Base-by-base conservation (phyloP, 2,797 vertebrate genomes). In the Propithecus deckenii region DNA sequence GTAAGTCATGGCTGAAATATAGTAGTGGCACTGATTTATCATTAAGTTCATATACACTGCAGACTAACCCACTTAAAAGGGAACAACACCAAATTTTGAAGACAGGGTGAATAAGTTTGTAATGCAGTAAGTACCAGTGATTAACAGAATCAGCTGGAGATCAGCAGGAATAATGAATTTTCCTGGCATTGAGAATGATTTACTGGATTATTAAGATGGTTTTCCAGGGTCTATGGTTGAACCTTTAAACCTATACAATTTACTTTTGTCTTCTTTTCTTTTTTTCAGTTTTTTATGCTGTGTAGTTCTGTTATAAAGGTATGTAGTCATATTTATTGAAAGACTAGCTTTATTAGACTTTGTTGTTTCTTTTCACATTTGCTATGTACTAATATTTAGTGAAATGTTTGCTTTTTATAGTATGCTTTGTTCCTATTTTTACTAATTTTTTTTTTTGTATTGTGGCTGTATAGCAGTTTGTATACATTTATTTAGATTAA, bases 381-480 rank as follows among this genome's bases (percentile, higher is more conserved):
- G 30, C 15, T 96, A 20, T 76, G 22, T 69, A 63, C n/a, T 78
- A 84, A 79, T 71, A 35, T 38, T 71, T 72, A 85, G 50, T 32
- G 69, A 83, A 94, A 92, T 59, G 81, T 76, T 84, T 96, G n/a
- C n/a, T 76, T 94, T 88, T 61, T 55, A 81, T 55, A 61, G 4
- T 81, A 74, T 92, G 25, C 32, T 59, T 85, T 83, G 11, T 91
- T 94, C 35, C 18, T 72, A 11, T 63, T 95, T 95, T 95, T 86
- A 85, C 83, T 78, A 74, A 88, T 38, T 74, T 55, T 86, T 86
- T 86, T 86, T 86, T 86, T 86, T 86, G 32, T 71, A 46, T 65
- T 78, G 23, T 76, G 41, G 69, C 35, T 85, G 6, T 50, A 57
- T 55, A 78, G 67, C n/a, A 90, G 30, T 81, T 52, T 92, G 3